Percentiles rank a stretch among this genome's conserved stretches.
These are phyloP conservation scores for Aplidium turbinatum DNA, from an alignment of 23 tunicate genomes.

Conservation along the genomic window DNA sequence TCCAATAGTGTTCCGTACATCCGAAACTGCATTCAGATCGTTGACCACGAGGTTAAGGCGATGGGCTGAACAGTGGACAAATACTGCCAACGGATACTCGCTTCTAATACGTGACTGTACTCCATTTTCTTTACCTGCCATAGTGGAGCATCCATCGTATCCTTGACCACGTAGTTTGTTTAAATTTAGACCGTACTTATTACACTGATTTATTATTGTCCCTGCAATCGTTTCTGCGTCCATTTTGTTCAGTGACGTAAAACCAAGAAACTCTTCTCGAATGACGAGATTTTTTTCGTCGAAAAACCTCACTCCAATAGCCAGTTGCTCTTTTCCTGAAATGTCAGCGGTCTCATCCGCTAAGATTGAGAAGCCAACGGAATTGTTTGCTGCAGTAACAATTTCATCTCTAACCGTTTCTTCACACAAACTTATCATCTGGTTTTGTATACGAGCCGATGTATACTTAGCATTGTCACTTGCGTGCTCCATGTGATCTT, in stretches of 20 bases:
- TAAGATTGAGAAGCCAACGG: constrained; percentile 24
- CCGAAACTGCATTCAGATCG: too few species aligned
- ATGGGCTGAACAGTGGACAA: too few species aligned
- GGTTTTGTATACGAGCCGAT: constrained; percentile 3
- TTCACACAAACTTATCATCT: constrained; percentile 9
- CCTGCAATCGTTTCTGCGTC: constrained; percentile 3
- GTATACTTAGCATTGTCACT: constrained; percentile 15
- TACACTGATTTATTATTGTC: constrained; percentile 5
- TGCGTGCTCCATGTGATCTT: constrained; percentile 14
- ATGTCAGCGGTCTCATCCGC: constrained; percentile 13
- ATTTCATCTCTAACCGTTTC: neutral
- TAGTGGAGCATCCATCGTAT: constrained; percentile 16
- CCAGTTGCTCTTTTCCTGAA: constrained; percentile 12
- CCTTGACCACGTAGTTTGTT: constrained; percentile 27
- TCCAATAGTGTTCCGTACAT: too few species aligned
- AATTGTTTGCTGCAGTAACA: constrained; percentile 10
- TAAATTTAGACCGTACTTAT: constrained; percentile 15
- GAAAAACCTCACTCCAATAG: constrained; percentile 3
- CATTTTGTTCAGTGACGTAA: neutral
- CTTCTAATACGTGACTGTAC: too few species aligned
- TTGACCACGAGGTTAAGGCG: too few species aligned
- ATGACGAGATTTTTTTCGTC: neutral
- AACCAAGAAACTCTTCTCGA: neutral
- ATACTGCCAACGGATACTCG: too few species aligned
- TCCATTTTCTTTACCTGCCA: too few species aligned